Percentiles rank a stretch among this genome's conserved stretches.
Conservation (phyloP, 2,113 vertebrate genomes). For the Ictalurus furcatus region DNA sequence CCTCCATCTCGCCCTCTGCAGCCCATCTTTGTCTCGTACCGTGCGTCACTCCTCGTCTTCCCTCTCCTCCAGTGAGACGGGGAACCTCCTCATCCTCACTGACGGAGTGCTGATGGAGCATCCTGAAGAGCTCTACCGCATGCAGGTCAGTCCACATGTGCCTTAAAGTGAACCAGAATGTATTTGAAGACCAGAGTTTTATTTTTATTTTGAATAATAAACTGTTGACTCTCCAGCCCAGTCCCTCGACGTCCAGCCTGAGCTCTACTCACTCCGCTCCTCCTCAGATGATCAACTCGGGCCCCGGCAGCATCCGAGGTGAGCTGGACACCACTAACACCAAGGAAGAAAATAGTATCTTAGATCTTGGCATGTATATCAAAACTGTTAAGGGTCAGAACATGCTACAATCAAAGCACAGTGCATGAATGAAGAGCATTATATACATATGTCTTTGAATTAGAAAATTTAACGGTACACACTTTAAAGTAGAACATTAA, state of each 20-base stretch:
- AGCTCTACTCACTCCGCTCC: constrained; percentile 96
- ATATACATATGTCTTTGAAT: background rate
- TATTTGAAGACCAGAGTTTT: background rate
- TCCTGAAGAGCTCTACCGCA: constrained; percentile 90
- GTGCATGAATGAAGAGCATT: background rate
- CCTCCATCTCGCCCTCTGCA: constrained; percentile 62
- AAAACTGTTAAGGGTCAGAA: background rate
- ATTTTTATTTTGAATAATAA: background rate
- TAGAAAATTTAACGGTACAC: no score
- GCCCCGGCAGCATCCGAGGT: constrained; percentile 91
- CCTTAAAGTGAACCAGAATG: background rate
- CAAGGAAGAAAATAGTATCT: background rate
- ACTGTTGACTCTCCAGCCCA: constrained; percentile 76
- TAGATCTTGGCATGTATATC: background rate
- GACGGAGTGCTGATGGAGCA: constrained; percentile 85
- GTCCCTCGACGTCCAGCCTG: constrained; percentile 93
- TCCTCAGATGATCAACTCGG: constrained; percentile 93
- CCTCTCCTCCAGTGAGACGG: constrained; percentile 89
- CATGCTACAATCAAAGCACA: background rate
- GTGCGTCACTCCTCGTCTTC: constrained; percentile 89
- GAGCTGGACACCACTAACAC: constrained; percentile 46
- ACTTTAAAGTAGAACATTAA: background rate
- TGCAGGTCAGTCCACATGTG: constrained; percentile 80
- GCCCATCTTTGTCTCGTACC: constrained; percentile 82
- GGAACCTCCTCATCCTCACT: constrained; percentile 86